A percentile compares a stretch with the other conserved stretches of the same genome.
Evolutionary conservation across 64 coral and sea anemone species (phyloP).

Genomic region (Exaiptasia diaphana): DNA sequence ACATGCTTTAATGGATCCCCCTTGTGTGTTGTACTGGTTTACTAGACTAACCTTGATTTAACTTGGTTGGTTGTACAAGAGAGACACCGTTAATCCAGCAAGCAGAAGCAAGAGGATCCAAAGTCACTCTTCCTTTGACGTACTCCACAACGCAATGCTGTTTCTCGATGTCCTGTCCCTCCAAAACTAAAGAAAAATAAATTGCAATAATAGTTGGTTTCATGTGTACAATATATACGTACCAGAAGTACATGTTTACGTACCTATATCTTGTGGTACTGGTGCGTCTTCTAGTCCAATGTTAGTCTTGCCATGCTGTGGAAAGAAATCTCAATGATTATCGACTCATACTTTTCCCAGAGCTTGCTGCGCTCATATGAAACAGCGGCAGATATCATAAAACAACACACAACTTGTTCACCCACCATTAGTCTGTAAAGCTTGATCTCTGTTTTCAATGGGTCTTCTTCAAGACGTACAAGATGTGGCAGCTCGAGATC

Average conservation of each 20-base stretch:
- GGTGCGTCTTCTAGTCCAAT: slow-evolving; percentile 81
- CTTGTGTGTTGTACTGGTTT: background rate
- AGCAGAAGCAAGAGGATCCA: slow-evolving; percentile 59
- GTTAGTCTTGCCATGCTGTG: slow-evolving; percentile 79
- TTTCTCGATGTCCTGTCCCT: slow-evolving; percentile 72
- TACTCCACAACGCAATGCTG: slow-evolving; percentile 83
- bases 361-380: too few relatives aligned
- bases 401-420: too few relatives aligned
- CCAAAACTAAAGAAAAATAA: too few relatives aligned
- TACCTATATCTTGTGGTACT: slow-evolving; percentile 82
- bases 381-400: too few relatives aligned
- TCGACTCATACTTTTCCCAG: too few relatives aligned
- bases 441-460: slow-evolving; percentile 87
- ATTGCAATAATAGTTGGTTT: too few relatives aligned
- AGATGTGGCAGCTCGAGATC: slow-evolving; percentile 95
- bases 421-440: slow-evolving; percentile 88
- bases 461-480: slow-evolving; percentile 89
- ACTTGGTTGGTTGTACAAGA: slow-evolving; percentile 58
- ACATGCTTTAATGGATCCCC: background rate
- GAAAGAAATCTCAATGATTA: too few relatives aligned
- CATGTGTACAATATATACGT: too few relatives aligned
- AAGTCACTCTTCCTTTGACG: slow-evolving; percentile 57
- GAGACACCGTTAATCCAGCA: slow-evolving; percentile 80
- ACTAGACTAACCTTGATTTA: slow-evolving; percentile 80
- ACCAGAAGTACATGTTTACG: background rate